Percentiles rank a stretch among this genome's conserved stretches.
Evolutionary conservation across 2,888 invertebrate species (phyloP).

Genomic region (Spicauda simplicius): DNA sequence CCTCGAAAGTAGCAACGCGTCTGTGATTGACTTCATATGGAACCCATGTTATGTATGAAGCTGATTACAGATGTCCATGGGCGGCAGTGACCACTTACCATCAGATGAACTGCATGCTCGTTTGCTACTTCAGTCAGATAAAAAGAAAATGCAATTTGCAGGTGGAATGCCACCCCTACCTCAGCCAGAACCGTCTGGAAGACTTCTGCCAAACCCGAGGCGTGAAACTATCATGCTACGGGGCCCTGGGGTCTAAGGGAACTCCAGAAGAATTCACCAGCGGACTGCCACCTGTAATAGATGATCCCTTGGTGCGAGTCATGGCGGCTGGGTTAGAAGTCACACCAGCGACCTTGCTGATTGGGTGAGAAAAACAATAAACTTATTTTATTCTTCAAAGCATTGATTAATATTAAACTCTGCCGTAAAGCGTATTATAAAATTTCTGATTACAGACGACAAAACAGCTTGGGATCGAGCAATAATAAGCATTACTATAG

Average conservation of each 20-base stretch:
- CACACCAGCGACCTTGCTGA: constrained; percentile 63
- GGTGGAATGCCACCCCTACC: constrained; percentile 93
- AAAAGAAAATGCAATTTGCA: constrained; percentile 51
- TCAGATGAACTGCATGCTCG: neutral
- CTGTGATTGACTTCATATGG: too few species aligned
- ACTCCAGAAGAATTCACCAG: constrained; percentile 88
- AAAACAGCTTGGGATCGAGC: too few species aligned
- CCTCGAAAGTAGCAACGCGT: too few species aligned
- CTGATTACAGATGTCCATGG: too few species aligned
- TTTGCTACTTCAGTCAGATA: neutral
- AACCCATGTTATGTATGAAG: too few species aligned
- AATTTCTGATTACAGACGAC: too few species aligned
- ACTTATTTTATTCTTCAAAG: too few species aligned
- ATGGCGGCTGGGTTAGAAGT: constrained; percentile 66
- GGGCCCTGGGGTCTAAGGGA: constrained; percentile 89
- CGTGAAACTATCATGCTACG: constrained; percentile 90
- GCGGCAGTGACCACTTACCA: too few species aligned
- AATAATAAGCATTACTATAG: too few species aligned
- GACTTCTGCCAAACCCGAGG: constrained; percentile 87
- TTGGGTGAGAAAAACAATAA: constrained; percentile 55
- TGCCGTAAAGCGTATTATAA: too few species aligned
- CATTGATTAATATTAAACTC: too few species aligned
- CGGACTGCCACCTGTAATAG: constrained; percentile 86
- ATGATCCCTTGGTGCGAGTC: constrained; percentile 87
- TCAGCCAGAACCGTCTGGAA: constrained; percentile 87